These are phyloP conservation scores for Procambarus virginalis DNA, from an alignment of 1,140 invertebrate species.

Conservation along the genomic window DNA sequence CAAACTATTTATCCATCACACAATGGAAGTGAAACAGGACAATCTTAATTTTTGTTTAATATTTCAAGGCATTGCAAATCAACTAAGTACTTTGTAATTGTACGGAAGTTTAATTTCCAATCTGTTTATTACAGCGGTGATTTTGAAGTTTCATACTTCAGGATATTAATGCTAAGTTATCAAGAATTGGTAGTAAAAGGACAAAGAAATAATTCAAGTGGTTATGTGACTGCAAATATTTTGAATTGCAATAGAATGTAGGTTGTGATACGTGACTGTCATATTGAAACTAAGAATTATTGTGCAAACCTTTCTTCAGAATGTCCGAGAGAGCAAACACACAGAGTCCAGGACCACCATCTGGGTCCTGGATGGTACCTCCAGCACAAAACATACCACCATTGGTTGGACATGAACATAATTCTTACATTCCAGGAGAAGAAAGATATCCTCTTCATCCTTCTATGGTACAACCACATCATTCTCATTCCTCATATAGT, in stretches of 20 bases:
- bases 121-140: no score
- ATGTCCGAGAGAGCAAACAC: neutral
- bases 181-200: neutral
- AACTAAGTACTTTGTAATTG: neutral
- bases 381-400: neutral
- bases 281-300: neutral
- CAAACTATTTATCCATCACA: neutral
- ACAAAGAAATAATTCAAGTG: neutral
- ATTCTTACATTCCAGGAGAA: neutral
- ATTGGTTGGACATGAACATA: neutral
- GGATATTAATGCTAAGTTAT: neutral
- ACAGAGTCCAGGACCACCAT: neutral
- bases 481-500: neutral
- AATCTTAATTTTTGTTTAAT: neutral
- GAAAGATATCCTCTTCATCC: neutral
- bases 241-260: neutral
- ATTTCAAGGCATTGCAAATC: neutral
- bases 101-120: no score
- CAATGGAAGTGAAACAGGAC: neutral
- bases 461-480: neutral
- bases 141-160: no score
- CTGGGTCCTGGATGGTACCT: neutral
- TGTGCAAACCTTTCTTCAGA: neutral
- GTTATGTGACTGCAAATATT: neutral
- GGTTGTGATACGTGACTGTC: neutral